Evolutionary conservation across 2,888 invertebrate species (phyloP), one percentile per base, ranked within the genome.

Genomic region (Synanthedon andrenaeformis): DNA sequence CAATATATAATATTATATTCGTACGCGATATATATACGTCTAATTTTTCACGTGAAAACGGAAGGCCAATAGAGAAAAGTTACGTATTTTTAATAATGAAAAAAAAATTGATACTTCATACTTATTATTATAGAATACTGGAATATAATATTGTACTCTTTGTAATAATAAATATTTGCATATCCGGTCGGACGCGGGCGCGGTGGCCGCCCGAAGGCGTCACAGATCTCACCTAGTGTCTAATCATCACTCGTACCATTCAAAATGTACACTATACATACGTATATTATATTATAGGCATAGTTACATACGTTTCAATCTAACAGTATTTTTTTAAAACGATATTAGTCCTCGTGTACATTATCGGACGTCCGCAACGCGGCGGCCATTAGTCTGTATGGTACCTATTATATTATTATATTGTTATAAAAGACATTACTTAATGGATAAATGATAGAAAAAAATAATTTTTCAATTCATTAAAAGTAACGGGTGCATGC

Each of bases 251-350:
- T 80, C 74, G 80, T 82, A 83, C 81, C 78, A 82, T 82, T 79
- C 52, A 52, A 12, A n/a, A 54, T 54, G 79, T 83, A 84, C 83
- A 78, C 82, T 84, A 79, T 76, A 74, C 75, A 79, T 76, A 77
- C 76, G 79, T 77, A 78, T 76, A 72, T 76, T 83, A 82, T 75
- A 74, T 70, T 72, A 79, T 86, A 87, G 86, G 79, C 74, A 82
- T 85, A 86, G 86, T 84, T 83, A 57, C 54, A 54, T 54, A 83
- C 80, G 78, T 87, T 87, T 86, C 87, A 85, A 86, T 86, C 86
- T 87, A 87, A 87, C 86, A 86, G 87, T 87, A 87, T 87, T 87
- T 87, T 87, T 87, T 85, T 87, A 87, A 86, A 82, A 86, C 86
- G 86, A 87, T 87, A 87, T 87, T 86, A 86, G 86, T 82, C 83